Evolutionary conservation across 2,113 vertebrate genomes (phyloP).

Genomic region (Coreoperca whiteheadi): DNA sequence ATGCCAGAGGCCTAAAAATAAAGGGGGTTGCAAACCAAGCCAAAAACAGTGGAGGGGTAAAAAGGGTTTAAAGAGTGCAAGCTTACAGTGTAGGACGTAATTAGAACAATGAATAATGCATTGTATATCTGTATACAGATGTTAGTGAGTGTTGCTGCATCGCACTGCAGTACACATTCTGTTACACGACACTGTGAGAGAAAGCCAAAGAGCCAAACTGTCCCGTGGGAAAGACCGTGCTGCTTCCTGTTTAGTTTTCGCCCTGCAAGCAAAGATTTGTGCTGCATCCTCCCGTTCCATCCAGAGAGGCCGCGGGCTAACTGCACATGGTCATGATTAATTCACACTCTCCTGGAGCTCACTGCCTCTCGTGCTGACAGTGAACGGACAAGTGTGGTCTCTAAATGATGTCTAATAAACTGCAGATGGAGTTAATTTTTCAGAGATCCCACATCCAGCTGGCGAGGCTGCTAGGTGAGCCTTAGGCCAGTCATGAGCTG

Average conservation of each 20-base stretch:
- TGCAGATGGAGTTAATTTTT: not conserved
- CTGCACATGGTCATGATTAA: not conserved
- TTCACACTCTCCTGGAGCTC: not conserved
- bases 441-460: too few relatives aligned
- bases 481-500: too few relatives aligned
- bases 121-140: not conserved
- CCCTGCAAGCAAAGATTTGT: not conserved
- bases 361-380: not conserved
- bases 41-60: not conserved
- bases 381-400: not conserved
- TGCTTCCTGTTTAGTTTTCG: slow-evolving; percentile 13
- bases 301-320: not conserved
- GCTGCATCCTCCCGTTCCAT: not conserved
- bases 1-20: not conserved
- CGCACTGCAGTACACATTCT: slow-evolving; percentile 8
- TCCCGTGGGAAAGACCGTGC: not conserved
- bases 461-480: too few relatives aligned
- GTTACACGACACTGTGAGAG: slow-evolving; percentile 28
- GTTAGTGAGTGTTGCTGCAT: not conserved
- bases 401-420: not conserved
- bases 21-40: not conserved
- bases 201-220: not conserved
- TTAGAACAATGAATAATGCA: not conserved
- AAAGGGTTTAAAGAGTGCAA: not conserved
- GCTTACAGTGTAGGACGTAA: not conserved